Base-by-base conservation (phyloP, 1,140 invertebrate species). In the Aphis craccivora region DNA sequence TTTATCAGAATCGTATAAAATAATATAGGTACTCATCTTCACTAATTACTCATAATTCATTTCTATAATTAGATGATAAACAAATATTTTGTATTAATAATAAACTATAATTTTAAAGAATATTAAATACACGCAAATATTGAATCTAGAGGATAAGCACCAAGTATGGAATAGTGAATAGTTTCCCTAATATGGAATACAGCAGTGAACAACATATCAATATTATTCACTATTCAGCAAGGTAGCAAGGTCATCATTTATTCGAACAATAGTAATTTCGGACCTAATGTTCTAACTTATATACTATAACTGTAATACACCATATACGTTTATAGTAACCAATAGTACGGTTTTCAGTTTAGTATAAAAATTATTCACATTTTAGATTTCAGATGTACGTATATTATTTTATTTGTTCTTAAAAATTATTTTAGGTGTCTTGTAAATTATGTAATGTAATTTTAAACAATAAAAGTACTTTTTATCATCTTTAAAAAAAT, bases 161-260 rank as follows among this genome's bases (percentile, higher is more conserved):
- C 60, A 76, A n/a, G 14, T 76, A 76, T 76, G 60, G 60, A 76
- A 20, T 76, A n/a, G 14, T n/a, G 60, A 76, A 76, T 35, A 76
- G 60, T 76, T 76, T n/a, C 30, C 60, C 60, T 76, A 76, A 76
- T 76, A 76, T 76, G 60, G 60, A 76, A 76, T 76, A 76, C 30
- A 76, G 18, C 30, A 76, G n/a, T 76, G 30, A 76, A 76, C 30
- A 76, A 76, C 60, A 20, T 35, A 76, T 76, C n/a, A 76, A 76
- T 76, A 76, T 76, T 76, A 35, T 76, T 76, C 14, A 76, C n/a
- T 76, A 35, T 76, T 76, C 14, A n/a, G 30, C n/a, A n/a, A 76
- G 60, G 30, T 76, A n/a, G n/a, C 30, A n/a, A 76, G 30, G 60
- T 76, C 60, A 67, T 67, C 14, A 76, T n/a, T 76, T n/a, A n/a